Base-by-base conservation (phyloP, 2,113 vertebrate species). In the Fukomys damarensis region DNA sequence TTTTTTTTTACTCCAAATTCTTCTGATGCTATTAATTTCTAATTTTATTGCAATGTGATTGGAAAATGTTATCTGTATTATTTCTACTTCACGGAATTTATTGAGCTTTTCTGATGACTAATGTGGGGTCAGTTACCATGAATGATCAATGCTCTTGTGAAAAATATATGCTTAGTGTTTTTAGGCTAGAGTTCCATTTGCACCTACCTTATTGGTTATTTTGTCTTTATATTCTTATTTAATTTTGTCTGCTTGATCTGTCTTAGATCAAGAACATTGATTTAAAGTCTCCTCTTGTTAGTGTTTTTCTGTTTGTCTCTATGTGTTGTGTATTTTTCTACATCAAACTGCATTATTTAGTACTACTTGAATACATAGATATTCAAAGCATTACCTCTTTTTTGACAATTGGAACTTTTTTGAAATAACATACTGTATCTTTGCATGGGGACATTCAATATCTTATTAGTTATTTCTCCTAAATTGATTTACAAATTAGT, bases 11-110 rank as follows among this genome's bases (percentile, higher is more conserved):
- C 41, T 10, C 10, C 19, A 70, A 61, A 3, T 30, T 79, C 70
- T 92, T 74, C 46, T 80, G 30, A 66, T 86, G 46, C 59, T 86
- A 86, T 26, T 81, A 65, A 59, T 66, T 90, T 95, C 58, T 86
- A 82, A 49, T 82, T 93, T 90, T 59, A 93, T 38, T 95, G 22
- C 52, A 66, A 90, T 76, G 5, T 81, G 28, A 68, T 59, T 11
- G 9, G 49, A 86, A 68, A 86, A 68, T 32, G 0, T 30, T 76
- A 4, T 20, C 70, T 65, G 10, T 72, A 95, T 66, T 81, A 30
- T 66, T 92, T 65, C 26, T 96, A 43, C n/a, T 84, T 94, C 32
- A 70, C 63, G n/a, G 43, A 91, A 83, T 68, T 76, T 79, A 79
- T 63, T 89, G 56, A 88, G 54, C 2, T 84, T 87, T 89, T 89